Base-by-base conservation (phyloP, 2,888 invertebrate genomes). In the Lepidochitona cinerea region DNA sequence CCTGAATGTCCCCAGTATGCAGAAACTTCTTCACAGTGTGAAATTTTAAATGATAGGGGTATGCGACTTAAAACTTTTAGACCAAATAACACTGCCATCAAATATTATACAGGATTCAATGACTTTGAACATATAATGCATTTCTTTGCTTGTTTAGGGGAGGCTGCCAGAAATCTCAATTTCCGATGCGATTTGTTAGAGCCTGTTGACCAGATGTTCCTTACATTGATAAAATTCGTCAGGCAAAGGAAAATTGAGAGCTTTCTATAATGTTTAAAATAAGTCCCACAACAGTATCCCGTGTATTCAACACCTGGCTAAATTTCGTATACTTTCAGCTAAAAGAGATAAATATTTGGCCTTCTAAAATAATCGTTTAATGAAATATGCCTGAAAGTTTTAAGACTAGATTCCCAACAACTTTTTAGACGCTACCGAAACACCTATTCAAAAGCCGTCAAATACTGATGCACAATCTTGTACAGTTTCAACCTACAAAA, bases 391-490 rank as follows among this genome's bases (percentile, higher is more conserved):
- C 79, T 23, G 52, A 36, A 41, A 75, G 75, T 52, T 83, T 80
- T 66, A 71, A 71, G 33, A 32, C 32, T 29, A 73, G 73, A 65
- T 82, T 79, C 71, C 73, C 80, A 5, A 65, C 36, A 32, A 83
- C 81, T 3, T 83, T 68, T 37, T 81, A 35, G 79, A 83, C 76
- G 81, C 78, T 3, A 83, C 83, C 14, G 81, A 81, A 68, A 67
- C 65, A n/a, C 75, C 79, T 23, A 76, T 81, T 37, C 52, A 75
- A 32, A 83, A 81, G 52, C 81, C 80, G 33, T 52, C 70, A 12
- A 49, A 77, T 70, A 78, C 79, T 26, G 37, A 65, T 37, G 72
- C 74, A 9, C 79, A 82, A 54, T 68, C 69, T 54, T 36, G 64
- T 0, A 81, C 81, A 59, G 82, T 75, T 71, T 81, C 79, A 7